Conservation (phyloP, 2,888 invertebrate species). For the Nephrotoma guestfalica region DNA sequence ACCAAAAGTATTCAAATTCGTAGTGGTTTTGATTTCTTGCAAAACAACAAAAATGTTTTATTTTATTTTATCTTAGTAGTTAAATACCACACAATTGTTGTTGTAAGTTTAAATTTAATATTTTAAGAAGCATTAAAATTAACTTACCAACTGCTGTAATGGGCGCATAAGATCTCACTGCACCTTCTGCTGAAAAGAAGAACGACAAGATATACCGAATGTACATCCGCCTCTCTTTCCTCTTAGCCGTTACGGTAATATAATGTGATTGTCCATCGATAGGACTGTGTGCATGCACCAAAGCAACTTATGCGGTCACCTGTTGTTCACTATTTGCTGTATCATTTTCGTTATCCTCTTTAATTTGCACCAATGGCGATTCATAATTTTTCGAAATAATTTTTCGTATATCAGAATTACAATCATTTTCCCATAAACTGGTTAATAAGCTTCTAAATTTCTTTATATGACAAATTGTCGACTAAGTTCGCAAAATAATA, state of each 20-base stretch:
- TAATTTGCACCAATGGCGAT: constrained; percentile 11
- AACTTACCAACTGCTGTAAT: constrained; percentile 11
- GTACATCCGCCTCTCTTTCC: not conserved
- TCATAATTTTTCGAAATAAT: no score
- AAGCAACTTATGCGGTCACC: constrained; percentile 27
- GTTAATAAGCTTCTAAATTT: no score
- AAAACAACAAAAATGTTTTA: no score
- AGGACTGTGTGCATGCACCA: constrained; percentile 22
- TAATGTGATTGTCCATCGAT: constrained; percentile 24
- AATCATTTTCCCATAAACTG: no score
- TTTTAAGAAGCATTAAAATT: not conserved
- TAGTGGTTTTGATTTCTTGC: no score
- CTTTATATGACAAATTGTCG: no score
- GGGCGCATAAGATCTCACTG: constrained; percentile 10
- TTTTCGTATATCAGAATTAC: no score
- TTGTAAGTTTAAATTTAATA: no score
- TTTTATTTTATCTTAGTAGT: no score
- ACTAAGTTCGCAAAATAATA: no score
- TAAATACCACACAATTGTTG: no score
- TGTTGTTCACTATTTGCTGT: constrained; percentile 19
- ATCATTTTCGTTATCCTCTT: constrained; percentile 11
- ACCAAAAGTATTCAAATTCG: no score
- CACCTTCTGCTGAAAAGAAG: constrained; percentile 10
- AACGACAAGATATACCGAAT: not conserved
- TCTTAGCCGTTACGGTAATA: constrained; percentile 29